Evolutionary conservation across 2,888 invertebrate species (phyloP).

Genomic region (Netelia virgata): DNA sequence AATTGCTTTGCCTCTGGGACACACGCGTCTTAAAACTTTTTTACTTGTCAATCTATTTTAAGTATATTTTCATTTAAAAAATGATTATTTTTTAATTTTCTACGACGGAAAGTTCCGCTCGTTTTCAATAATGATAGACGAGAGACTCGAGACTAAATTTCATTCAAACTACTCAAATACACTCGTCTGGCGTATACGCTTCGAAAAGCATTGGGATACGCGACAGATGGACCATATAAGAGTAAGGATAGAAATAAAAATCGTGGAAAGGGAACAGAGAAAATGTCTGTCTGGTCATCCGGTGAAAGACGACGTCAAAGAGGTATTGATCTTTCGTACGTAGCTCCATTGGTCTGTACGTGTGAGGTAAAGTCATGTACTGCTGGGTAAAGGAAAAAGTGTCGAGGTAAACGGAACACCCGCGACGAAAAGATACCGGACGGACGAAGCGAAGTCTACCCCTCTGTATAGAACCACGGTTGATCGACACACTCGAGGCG

Average conservation of each 20-base stretch:
- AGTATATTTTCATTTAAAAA: too few relatives aligned
- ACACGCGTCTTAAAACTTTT: too few relatives aligned
- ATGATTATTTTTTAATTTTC: too few relatives aligned
- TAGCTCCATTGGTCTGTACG: not conserved
- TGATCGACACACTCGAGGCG: slow-evolving; percentile 30
- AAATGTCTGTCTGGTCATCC: slow-evolving; percentile 61
- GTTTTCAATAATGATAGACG: too few relatives aligned
- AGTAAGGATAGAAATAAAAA: slow-evolving; percentile 19
- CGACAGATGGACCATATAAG: slow-evolving; percentile 69
- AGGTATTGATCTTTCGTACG: slow-evolving; percentile 56
- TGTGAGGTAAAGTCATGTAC: not conserved
- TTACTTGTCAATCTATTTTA: too few relatives aligned
- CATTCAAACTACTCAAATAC: too few relatives aligned
- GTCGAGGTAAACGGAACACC: slow-evolving; percentile 13
- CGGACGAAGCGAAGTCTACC: not conserved
- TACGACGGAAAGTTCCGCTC: too few relatives aligned
- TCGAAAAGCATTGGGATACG: too few relatives aligned
- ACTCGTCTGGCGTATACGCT: too few relatives aligned
- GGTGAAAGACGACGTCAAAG: slow-evolving; percentile 57
- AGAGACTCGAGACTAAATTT: too few relatives aligned
- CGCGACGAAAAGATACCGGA: slow-evolving; percentile 21
- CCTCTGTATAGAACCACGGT: slow-evolving; percentile 5
- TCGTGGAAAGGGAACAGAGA: slow-evolving; percentile 24
- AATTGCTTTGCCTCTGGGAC: too few relatives aligned
- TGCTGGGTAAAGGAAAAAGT: slow-evolving; percentile 30